Conservation (phyloP, 2,888 invertebrate genomes). For the Anarsia innoxiella region DNA sequence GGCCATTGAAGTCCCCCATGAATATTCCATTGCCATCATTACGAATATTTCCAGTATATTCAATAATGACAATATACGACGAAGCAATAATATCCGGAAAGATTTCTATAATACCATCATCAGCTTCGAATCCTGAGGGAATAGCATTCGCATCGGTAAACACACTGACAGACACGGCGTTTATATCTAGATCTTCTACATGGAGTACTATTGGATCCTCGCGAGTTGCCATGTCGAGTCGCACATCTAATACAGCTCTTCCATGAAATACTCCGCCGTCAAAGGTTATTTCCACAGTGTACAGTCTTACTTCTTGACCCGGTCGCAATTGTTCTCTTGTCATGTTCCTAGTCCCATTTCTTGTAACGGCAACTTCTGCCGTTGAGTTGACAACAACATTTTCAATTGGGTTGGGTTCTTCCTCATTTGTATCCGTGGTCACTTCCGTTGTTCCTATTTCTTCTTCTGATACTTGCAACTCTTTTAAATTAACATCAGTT, state of each 20-base stretch:
- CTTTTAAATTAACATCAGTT: slow-evolving; percentile 2
- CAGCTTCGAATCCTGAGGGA: slow-evolving; percentile 12
- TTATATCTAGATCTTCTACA: slow-evolving; percentile 28
- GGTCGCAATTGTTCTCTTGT: slow-evolving; percentile 35
- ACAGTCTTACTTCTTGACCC: slow-evolving; percentile 34
- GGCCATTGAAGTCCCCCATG: slow-evolving; percentile 24
- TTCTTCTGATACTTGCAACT: slow-evolving; percentile 4
- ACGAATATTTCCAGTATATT: slow-evolving; percentile 34
- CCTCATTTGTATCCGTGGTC: not conserved
- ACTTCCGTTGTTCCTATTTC: not conserved
- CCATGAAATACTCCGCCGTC: slow-evolving; percentile 34
- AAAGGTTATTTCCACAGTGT: slow-evolving; percentile 32
- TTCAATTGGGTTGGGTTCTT: slow-evolving; percentile 9
- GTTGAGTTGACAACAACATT: slow-evolving; percentile 2
- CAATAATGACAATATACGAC: slow-evolving; percentile 36
- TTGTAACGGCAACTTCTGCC: not conserved
- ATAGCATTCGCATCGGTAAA: slow-evolving; percentile 21
- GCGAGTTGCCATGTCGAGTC: slow-evolving; percentile 19
- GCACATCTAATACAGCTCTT: slow-evolving; percentile 26
- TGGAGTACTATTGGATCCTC: slow-evolving; percentile 35
- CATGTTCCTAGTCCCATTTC: not conserved
- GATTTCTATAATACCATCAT: slow-evolving; percentile 34
- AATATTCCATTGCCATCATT: slow-evolving; percentile 34
- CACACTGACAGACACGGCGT: slow-evolving; percentile 29
- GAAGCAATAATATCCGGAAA: slow-evolving; percentile 24